These are phyloP conservation scores for Mimumesa dahlbomi DNA, from an alignment of 2,888 invertebrate species.

Conservation along the genomic window DNA sequence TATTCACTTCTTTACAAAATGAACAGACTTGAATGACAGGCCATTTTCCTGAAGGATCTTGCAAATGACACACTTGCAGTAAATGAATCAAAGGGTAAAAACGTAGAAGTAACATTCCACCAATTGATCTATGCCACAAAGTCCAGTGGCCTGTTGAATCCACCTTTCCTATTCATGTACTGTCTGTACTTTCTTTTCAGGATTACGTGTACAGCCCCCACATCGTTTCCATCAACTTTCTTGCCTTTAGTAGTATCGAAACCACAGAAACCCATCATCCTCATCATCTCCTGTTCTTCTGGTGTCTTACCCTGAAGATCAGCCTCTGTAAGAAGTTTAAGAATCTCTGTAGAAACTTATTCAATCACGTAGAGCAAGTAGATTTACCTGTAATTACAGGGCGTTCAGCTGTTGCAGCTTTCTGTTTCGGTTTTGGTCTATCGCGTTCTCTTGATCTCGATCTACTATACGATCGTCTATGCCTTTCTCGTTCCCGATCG, in stretches of 20 bases:
- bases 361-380: background rate
- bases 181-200: slow-evolving; percentile 98
- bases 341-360: background rate
- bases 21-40: no score
- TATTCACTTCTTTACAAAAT: no score
- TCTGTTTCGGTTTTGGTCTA: slow-evolving; percentile 78
- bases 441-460: slow-evolving; percentile 80
- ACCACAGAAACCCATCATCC: slow-evolving; percentile 97
- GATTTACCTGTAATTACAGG: slow-evolving; percentile 77
- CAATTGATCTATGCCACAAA: slow-evolving; percentile 97
- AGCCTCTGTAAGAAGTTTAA: slow-evolving; percentile 83
- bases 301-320: slow-evolving; percentile 94
- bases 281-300: slow-evolving; percentile 97
- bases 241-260: slow-evolving; percentile 98
- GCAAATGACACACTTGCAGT: no score
- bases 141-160: slow-evolving; percentile 98
- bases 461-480: slow-evolving; percentile 80
- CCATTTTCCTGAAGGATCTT: no score
- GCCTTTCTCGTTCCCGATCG: slow-evolving; percentile 81
- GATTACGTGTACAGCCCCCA: slow-evolving; percentile 97
- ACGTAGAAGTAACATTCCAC: no score
- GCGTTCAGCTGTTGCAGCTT: slow-evolving; percentile 76
- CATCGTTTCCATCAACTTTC: slow-evolving; percentile 96
- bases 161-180: slow-evolving; percentile 99
- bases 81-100: no score